Evolutionary conservation across 2,113 vertebrate genomes (phyloP).

Genomic region (Amia ocellicauda): DNA sequence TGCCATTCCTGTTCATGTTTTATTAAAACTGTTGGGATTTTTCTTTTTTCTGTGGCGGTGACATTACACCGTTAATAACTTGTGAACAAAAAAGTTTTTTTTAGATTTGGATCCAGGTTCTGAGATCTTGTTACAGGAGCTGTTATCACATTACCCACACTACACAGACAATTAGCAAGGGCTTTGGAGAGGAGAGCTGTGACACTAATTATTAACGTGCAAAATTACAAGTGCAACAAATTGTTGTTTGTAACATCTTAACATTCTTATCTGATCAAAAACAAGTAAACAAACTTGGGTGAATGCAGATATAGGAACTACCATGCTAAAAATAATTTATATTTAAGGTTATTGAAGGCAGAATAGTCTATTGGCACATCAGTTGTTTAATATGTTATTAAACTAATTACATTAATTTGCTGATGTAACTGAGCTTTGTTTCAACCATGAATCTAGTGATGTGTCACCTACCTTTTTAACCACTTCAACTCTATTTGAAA

Average conservation of each 20-base stretch:
- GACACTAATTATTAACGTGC: constrained; percentile 32
- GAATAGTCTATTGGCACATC: no score
- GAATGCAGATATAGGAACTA: no score
- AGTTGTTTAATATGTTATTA: no score
- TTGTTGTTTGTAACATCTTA: neutral
- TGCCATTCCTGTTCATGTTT: constrained; percentile 42
- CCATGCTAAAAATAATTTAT: no score
- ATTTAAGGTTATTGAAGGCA: no score
- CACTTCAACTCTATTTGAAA: no score
- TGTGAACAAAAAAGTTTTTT: constrained; percentile 39
- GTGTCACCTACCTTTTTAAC: no score
- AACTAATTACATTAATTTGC: no score
- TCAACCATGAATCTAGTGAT: no score
- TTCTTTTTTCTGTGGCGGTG: constrained; percentile 17
- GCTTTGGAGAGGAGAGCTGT: constrained; percentile 2
- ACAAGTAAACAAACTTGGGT: neutral
- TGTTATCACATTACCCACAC: constrained; percentile 39
- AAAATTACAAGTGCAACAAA: constrained; percentile 7
- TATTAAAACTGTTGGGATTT: constrained; percentile 41
- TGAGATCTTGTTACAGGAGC: constrained; percentile 29
- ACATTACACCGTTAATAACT: constrained; percentile 41
- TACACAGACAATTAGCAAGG: constrained; percentile 41
- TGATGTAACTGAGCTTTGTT: no score
- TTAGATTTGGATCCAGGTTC: constrained; percentile 38
- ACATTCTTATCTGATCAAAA: constrained; percentile 4